Conservation (phyloP, 2,797 vertebrate genomes). For the Arrhamphus sclerolepis region DNA sequence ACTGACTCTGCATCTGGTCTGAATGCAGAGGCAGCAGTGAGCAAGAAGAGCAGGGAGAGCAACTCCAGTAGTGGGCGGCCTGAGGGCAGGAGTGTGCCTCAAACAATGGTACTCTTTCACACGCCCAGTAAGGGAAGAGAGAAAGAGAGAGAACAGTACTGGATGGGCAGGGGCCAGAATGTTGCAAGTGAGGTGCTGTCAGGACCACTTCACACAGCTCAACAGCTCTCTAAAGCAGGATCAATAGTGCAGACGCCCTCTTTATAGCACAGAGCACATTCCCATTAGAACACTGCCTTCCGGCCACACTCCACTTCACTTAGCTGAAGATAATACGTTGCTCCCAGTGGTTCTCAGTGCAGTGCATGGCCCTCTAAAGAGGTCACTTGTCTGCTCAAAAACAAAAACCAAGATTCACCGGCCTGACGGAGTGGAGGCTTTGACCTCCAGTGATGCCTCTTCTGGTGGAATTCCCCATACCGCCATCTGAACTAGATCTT, state of each 20-base stretch:
- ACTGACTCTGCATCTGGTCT: conserved; percentile 85
- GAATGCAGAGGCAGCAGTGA: conserved; percentile 48
- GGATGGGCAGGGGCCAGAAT: conserved; percentile 58
- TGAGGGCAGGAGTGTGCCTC: conserved; percentile 88
- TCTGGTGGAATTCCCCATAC: conserved; percentile 59
- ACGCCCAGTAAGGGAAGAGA: conserved; percentile 60
- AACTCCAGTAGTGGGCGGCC: conserved; percentile 81
- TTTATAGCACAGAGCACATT: conserved; percentile 62
- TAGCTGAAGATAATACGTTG: conserved; percentile 52
- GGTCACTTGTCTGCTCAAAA: conserved; percentile 47
- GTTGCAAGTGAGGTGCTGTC: conserved; percentile 64
- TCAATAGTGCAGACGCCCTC: conserved; percentile 65
- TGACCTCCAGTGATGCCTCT: conserved; percentile 61
- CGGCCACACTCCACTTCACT: conserved; percentile 71
- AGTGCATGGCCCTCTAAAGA: conserved; percentile 32
- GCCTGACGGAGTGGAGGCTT: conserved; percentile 31
- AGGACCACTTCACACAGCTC: conserved; percentile 69
- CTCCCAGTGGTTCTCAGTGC: conserved; percentile 41
- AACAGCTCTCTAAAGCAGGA: conserved; percentile 77
- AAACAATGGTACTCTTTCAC: conserved; percentile 90
- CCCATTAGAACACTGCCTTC: conserved; percentile 71
- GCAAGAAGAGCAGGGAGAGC: conserved; percentile 52
- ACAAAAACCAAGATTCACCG: conserved; percentile 33
- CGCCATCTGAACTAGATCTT: conserved; percentile 39
- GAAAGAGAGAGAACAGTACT: conserved; percentile 51